Percentiles rank a stretch among this genome's conserved stretches.
Conservation (phyloP, 2,113 vertebrate species). For the Heptranchias perlo region DNA sequence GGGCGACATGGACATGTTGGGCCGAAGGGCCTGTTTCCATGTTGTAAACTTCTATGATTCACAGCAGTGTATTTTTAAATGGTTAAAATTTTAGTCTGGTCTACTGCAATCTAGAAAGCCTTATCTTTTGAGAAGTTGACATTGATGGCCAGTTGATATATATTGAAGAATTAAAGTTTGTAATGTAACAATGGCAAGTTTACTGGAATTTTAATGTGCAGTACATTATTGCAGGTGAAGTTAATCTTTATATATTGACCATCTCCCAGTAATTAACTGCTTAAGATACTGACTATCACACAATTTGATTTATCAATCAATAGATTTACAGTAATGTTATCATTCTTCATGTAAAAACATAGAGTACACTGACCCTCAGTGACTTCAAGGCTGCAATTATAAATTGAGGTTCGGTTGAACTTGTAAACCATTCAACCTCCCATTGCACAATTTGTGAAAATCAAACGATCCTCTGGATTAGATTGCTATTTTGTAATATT, state of each 20-base stretch:
- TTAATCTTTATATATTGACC: neutral
- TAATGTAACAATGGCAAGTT: neutral
- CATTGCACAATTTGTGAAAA: too few species aligned
- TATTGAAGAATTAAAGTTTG: neutral
- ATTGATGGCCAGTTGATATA: neutral
- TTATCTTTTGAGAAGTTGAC: neutral
- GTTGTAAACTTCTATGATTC: too few species aligned
- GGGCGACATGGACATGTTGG: too few species aligned
- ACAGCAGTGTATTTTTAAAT: neutral
- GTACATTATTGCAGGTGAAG: neutral
- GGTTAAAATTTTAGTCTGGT: neutral
- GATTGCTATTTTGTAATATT: too few species aligned
- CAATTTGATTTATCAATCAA: neutral
- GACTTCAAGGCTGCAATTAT: too few species aligned
- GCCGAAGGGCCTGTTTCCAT: too few species aligned
- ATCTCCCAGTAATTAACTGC: neutral
- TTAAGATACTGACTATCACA: neutral
- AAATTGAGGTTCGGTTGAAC: too few species aligned
- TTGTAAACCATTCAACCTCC: too few species aligned
- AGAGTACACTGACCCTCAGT: too few species aligned
- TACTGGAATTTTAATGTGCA: neutral
- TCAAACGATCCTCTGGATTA: too few species aligned
- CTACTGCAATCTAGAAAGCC: neutral
- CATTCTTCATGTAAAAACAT: too few species aligned
- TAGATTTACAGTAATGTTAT: too few species aligned